These are phyloP conservation scores for Semnornis frantzii DNA, from an alignment of 2,113 vertebrate species.

Conservation along the genomic window DNA sequence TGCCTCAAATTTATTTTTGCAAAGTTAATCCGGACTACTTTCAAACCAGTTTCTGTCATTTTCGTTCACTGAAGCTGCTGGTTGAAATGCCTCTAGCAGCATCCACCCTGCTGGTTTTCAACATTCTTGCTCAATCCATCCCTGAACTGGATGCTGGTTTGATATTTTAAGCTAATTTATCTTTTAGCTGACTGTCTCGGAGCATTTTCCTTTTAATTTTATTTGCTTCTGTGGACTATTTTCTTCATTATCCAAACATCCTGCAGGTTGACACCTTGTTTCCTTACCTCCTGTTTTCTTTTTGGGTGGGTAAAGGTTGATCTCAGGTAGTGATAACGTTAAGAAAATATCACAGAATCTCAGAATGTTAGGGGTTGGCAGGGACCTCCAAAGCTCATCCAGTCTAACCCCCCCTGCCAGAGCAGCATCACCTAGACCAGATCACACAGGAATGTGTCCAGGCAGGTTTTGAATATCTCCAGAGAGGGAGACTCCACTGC, in stretches of 20 bases:
- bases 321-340: not conserved
- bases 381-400: no score
- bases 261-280: not conserved
- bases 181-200: not conserved
- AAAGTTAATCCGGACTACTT: not conserved
- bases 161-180: not conserved
- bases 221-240: not conserved
- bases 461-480: no score
- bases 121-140: not conserved
- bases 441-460: no score
- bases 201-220: not conserved
- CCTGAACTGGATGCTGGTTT: not conserved
- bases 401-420: no score
- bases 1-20: conserved; percentile 5
- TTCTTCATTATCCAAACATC: not conserved
- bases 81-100: not conserved
- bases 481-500: no score
- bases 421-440: no score
- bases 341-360: not conserved
- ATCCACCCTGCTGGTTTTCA: not conserved
- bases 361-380: no score
- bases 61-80: not conserved
- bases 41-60: not conserved
- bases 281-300: not conserved
- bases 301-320: accelerated